Conservation (phyloP, 2,797 vertebrate species). For the Eupleurogrammus muticus region DNA sequence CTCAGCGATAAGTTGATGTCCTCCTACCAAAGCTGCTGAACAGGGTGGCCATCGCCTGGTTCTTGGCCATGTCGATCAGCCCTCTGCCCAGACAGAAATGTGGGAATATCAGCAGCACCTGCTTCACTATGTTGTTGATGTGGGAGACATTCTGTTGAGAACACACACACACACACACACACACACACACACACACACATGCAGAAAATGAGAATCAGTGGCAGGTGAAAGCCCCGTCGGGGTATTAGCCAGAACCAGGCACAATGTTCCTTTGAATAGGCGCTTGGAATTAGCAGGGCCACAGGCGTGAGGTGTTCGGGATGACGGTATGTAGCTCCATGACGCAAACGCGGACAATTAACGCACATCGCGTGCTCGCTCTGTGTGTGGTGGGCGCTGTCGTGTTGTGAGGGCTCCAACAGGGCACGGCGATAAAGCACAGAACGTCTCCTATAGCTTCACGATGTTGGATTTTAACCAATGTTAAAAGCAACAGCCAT, state of each 20-base stretch:
- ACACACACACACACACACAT: conserved; percentile 1
- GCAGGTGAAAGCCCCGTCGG: not conserved
- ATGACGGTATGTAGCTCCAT: conserved; percentile 10
- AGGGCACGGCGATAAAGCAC: not conserved
- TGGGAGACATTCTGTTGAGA: conserved; percentile 85
- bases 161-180: conserved; percentile 30
- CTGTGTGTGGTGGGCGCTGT: conserved; percentile 40
- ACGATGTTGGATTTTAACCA: conserved; percentile 26
- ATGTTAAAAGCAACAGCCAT: not conserved
- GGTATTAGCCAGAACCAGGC: conserved; percentile 21
- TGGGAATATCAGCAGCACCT: conserved; percentile 95
- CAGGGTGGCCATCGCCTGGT: conserved; percentile 93
- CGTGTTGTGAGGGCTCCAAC: conserved; percentile 26
- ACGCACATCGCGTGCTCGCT: conserved; percentile 48
- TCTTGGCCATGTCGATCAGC: conserved; percentile 98
- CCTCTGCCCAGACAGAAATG: conserved; percentile 97
- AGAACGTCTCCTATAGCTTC: conserved; percentile 31
- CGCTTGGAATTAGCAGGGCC: conserved; percentile 42
- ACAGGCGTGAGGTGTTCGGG: conserved; percentile 13
- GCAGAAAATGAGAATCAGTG: conserved; percentile 21
- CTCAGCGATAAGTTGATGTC: not conserved
- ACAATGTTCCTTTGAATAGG: conserved; percentile 25
- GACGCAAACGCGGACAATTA: conserved; percentile 60
- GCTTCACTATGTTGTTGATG: conserved; percentile 95
- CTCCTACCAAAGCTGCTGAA: conserved; percentile 91